Evolutionary conservation across 2,797 vertebrate genomes (phyloP), one percentile per base, ranked within the genome.

Genomic region (Crocodylus rhombifer): DNA sequence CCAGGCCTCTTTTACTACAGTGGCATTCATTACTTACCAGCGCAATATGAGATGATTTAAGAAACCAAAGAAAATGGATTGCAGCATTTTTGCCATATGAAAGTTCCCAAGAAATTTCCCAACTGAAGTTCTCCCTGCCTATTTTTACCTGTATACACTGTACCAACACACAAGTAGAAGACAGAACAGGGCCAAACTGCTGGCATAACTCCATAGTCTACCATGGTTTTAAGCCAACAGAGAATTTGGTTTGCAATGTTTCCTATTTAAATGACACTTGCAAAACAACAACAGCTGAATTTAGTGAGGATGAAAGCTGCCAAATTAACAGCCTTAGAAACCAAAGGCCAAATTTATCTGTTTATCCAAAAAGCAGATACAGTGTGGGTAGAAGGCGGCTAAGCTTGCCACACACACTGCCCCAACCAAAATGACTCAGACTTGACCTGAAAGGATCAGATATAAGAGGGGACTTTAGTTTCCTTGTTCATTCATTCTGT

Each of bases 391-490:
- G 90, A 25, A 77, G 14, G 82, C 94, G 92, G 88, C 85, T 89
- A 80, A 82, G 86, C 89, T 89, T 90, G 93, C 96, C 94, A 91
- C 89, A 88, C 92, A 82, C 89, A 91, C 23, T 1, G 82, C 82
- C 77, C 91, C 94, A 89, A 96, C 93, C 94, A 93, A 92, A 78
- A 69, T 79, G 93, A 95, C 85, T 94, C 93, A 83, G 87, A 92
- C 89, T 89, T 92, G 95, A 97, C 92, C 95, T 88, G 87, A 92
- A 91, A 90, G 84, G 95, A 96, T 95, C 95, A 96, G 92, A 96
- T 92, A 91, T 93, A 96, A 91, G 89, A 96, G 95, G 91, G 96
- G 93, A 96, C 91, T 96, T 97, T 96, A 97, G 96, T 94, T 95
- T 95, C 94, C 91, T 93, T 90, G 85, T 87, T 95, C 96, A 95